Percentiles rank a stretch among this genome's conserved stretches.
Conservation (phyloP, 2,888 invertebrate genomes). For the Rosalia funebris region DNA sequence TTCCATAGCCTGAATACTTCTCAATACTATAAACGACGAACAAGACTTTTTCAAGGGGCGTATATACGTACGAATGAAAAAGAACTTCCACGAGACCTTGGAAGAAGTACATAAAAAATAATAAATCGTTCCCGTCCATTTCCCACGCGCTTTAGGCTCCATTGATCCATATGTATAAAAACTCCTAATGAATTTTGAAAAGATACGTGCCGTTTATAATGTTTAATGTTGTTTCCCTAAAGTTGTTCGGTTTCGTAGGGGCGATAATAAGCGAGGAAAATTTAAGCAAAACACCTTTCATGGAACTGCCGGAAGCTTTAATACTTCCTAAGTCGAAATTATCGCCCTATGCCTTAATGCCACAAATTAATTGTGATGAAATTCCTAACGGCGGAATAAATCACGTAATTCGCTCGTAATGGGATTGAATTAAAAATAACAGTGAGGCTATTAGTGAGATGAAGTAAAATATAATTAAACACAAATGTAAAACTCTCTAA, state of each 20-base stretch:
- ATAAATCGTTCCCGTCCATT: neutral
- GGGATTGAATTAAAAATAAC: too few relatives aligned
- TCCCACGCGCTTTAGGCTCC: neutral
- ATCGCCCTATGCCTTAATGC: neutral
- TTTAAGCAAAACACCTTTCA: constrained; percentile 10
- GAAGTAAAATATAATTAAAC: too few relatives aligned
- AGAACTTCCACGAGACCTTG: too few relatives aligned
- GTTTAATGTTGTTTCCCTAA: constrained; percentile 4
- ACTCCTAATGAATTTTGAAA: neutral
- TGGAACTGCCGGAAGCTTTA: constrained; percentile 3
- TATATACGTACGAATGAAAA: too few relatives aligned
- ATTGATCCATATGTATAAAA: neutral
- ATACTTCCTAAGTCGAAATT: neutral
- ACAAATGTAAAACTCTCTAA: too few relatives aligned
- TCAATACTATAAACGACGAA: too few relatives aligned
- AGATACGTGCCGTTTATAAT: neutral
- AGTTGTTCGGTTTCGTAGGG: neutral
- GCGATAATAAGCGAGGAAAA: constrained; percentile 1
- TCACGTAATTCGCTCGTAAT: neutral
- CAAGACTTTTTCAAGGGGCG: too few relatives aligned
- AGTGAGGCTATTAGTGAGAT: too few relatives aligned
- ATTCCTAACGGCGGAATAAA: neutral
- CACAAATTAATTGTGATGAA: constrained; percentile 6
- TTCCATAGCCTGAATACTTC: too few relatives aligned
- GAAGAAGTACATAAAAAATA: neutral